These are phyloP conservation scores for Antigone vipio DNA, from an alignment of 2,113 vertebrate species.

Conservation along the genomic window DNA sequence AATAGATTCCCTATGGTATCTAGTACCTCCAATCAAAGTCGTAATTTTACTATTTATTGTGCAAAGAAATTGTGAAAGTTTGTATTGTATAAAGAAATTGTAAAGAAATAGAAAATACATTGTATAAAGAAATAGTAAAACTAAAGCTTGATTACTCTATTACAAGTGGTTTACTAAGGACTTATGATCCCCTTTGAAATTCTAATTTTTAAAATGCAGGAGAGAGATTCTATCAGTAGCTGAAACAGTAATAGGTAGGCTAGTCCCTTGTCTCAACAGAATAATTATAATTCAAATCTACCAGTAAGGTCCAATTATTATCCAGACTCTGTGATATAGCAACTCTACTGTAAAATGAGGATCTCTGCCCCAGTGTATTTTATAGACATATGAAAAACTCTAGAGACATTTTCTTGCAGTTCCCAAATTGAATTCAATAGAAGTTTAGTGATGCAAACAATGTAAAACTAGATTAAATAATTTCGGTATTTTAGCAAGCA, in stretches of 20 bases:
- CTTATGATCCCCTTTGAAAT: not conserved
- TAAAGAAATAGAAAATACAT: not conserved
- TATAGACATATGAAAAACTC: not conserved
- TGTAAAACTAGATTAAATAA: not conserved
- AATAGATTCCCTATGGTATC: not conserved
- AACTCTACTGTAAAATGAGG: not conserved
- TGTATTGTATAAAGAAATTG: not conserved
- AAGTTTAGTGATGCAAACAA: not conserved
- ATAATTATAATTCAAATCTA: conserved; percentile 4
- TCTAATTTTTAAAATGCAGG: not conserved
- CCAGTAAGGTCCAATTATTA: not conserved
- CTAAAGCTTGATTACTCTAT: not conserved
- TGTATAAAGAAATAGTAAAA: not conserved
- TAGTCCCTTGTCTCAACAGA: not conserved
- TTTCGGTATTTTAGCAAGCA: not conserved
- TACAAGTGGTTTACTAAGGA: not conserved
- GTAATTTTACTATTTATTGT: not conserved
- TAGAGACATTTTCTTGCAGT: not conserved
- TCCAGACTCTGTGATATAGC: not conserved
- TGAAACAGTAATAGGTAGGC: not conserved
- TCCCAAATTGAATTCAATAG: not conserved
- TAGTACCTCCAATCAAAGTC: not conserved
- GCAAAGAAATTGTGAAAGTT: not conserved
- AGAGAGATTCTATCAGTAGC: not conserved
- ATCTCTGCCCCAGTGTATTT: not conserved